Evolutionary conservation across 2,113 vertebrate species (phyloP).

Genomic region (Ophiodon elongatus): DNA sequence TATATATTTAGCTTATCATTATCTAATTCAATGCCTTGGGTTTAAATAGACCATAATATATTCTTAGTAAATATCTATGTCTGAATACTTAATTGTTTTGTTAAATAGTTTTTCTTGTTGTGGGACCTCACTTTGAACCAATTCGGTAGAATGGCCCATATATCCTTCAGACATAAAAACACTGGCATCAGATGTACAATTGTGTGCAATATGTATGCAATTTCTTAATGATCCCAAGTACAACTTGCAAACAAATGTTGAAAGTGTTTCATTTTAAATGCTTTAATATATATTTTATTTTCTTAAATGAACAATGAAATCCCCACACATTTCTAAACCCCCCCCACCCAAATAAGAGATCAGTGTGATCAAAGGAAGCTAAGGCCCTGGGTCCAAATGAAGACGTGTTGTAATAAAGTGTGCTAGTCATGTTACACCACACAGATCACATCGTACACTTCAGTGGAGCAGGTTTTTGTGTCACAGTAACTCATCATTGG

Average conservation of each 20-base stretch:
- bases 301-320: background rate
- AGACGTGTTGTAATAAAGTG: background rate
- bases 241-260: background rate
- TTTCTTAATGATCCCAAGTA: background rate
- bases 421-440: background rate
- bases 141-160: no score
- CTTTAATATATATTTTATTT: background rate
- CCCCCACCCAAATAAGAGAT: background rate
- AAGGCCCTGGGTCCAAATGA: background rate
- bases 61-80: no score
- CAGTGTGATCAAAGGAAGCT: no score
- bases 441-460: background rate
- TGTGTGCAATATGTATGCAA: background rate
- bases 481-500: background rate
- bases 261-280: background rate
- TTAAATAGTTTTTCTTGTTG: no score
- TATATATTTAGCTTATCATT: no score
- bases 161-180: conserved; percentile 1
- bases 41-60: no score
- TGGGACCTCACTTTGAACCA: no score
- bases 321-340: background rate
- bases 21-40: no score
- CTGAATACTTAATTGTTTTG: no score
- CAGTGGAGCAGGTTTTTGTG: background rate
- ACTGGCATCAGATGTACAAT: background rate